These are phyloP conservation scores for Agriopis leucophaearia DNA, from an alignment of 2,888 invertebrate species.

Conservation along the genomic window DNA sequence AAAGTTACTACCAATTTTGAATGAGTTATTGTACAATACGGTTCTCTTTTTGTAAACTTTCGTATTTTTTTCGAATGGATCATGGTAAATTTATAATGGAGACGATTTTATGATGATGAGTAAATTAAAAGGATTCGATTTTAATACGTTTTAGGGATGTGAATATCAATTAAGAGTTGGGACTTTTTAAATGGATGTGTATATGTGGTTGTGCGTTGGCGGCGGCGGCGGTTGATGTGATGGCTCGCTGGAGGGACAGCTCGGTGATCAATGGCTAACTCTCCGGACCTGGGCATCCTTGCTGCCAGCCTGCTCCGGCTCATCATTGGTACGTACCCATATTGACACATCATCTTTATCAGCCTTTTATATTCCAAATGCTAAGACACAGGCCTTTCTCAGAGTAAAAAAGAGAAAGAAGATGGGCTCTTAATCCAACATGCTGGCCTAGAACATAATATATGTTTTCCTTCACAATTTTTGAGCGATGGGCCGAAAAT, in stretches of 20 bases:
- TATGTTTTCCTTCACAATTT: too few species aligned
- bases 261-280: slow-evolving; percentile 86
- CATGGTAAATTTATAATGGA: slow-evolving; percentile 34
- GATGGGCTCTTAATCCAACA: too few species aligned
- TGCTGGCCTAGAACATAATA: too few species aligned
- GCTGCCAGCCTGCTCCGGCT: slow-evolving; percentile 88
- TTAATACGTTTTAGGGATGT: slow-evolving; percentile 6
- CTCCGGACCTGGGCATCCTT: slow-evolving; percentile 87
- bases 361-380: too few species aligned
- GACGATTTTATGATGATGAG: slow-evolving; percentile 32
- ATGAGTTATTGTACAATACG: slow-evolving; percentile 81
- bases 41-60: slow-evolving; percentile 66
- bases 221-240: slow-evolving; percentile 64
- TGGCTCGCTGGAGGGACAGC: slow-evolving; percentile 63
- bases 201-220: slow-evolving; percentile 45
- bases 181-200: slow-evolving; percentile 35
- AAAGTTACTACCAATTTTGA: slow-evolving; percentile 81
- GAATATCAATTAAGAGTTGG: slow-evolving; percentile 6
- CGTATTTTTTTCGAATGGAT: slow-evolving; percentile 45
- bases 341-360: too few species aligned
- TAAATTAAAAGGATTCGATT: slow-evolving; percentile 7
- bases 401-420: too few species aligned
- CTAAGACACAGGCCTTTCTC: too few species aligned
- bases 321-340: slow-evolving; percentile 86
- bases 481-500: too few species aligned